Percentiles rank a stretch among this genome's conserved stretches.
Conservation (phyloP, 2,797 vertebrate genomes). For the Gymnothorax reevesii region DNA sequence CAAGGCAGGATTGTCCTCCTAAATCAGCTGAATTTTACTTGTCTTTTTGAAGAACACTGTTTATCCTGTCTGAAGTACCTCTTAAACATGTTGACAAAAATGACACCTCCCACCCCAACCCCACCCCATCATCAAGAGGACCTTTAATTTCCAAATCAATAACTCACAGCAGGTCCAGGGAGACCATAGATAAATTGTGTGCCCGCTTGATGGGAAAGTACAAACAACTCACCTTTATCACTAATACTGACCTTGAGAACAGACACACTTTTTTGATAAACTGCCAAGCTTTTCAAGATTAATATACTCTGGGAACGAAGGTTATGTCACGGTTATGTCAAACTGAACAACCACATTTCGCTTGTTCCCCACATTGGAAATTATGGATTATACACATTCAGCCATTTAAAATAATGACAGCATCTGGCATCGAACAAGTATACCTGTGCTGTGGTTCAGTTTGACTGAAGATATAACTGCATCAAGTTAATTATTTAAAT, state of each 20-base stretch:
- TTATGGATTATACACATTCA: no score
- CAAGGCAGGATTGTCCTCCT: not conserved
- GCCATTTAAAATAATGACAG: not conserved
- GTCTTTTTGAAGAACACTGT: not conserved
- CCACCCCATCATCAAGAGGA: not conserved
- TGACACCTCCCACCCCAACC: not conserved
- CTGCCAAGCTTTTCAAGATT: slow-evolving; percentile 10
- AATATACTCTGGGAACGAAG: not conserved
- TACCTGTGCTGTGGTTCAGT: not conserved
- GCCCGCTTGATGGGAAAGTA: slow-evolving; percentile 55
- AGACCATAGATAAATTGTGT: slow-evolving; percentile 52
- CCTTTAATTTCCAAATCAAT: not conserved
- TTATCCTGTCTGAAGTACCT: not conserved
- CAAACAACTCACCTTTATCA: slow-evolving; percentile 57
- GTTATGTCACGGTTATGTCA: slow-evolving; percentile 11
- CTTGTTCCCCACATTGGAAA: slow-evolving; percentile 36
- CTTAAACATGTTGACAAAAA: not conserved
- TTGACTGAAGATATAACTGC: not conserved
- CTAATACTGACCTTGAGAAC: slow-evolving; percentile 56
- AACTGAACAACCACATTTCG: slow-evolving; percentile 46
- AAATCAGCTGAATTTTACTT: slow-evolving; percentile 6
- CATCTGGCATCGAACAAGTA: not conserved
- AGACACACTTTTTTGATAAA: slow-evolving; percentile 52
- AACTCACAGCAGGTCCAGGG: slow-evolving; percentile 30
- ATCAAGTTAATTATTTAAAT: no score